These are phyloP conservation scores for Thysanoteuthis rhombus DNA, from an alignment of 2,888 invertebrate genomes.

Conservation along the genomic window DNA sequence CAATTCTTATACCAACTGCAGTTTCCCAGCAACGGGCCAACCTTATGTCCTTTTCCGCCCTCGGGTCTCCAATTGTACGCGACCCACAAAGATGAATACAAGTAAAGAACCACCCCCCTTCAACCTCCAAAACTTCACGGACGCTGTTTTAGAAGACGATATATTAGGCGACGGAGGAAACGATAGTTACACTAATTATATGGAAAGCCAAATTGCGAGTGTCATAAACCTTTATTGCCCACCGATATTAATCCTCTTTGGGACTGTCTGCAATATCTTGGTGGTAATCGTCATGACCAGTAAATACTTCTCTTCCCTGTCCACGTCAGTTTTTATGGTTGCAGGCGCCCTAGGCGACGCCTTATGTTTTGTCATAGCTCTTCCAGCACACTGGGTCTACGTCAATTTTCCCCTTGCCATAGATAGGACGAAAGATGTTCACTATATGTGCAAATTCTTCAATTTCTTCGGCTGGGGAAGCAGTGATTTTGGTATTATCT, in stretches of 20 bases:
- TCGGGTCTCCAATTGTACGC: neutral
- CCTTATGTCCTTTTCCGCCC: neutral
- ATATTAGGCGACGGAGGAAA: neutral
- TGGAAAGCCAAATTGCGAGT: constrained; percentile 34
- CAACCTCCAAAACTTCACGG: neutral
- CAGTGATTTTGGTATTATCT: constrained; percentile 50
- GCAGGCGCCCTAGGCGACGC: constrained; percentile 50
- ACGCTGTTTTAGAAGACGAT: neutral
- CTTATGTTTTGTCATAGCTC: constrained; percentile 44
- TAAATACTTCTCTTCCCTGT: constrained; percentile 49
- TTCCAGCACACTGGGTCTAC: constrained; percentile 53
- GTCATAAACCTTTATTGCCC: constrained; percentile 47
- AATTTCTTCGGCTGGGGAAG: constrained; percentile 56
- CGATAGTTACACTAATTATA: neutral
- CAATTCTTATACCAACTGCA: neutral
- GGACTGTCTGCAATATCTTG: constrained; percentile 48
- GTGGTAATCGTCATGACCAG: constrained; percentile 53
- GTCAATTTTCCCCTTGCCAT: constrained; percentile 49
- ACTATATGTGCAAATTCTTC: constrained; percentile 54
- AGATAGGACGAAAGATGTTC: constrained; percentile 40
- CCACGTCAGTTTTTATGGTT: constrained; percentile 53
- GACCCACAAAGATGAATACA: neutral
- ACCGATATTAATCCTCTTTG: constrained; percentile 49
- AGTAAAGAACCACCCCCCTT: neutral
- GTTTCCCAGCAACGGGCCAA: neutral